These are phyloP conservation scores for Dallia pectoralis DNA, from an alignment of 2,797 vertebrate species.

Conservation along the genomic window DNA sequence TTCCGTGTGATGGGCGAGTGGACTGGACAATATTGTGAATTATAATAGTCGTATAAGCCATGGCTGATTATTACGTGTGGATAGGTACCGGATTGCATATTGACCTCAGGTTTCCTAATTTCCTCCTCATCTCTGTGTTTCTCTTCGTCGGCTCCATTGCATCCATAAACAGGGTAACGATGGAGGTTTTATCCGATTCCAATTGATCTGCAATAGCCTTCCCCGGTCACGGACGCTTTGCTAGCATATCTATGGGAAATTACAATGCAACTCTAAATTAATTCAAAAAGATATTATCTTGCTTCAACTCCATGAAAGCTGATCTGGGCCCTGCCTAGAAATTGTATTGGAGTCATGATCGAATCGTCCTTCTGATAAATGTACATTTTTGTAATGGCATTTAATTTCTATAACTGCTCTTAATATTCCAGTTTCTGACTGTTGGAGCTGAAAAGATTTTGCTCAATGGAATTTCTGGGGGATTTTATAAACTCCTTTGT, in stretches of 20 bases:
- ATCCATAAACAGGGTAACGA: constrained; percentile 23
- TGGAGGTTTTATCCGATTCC: constrained; percentile 26
- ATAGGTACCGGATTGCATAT: constrained; percentile 39
- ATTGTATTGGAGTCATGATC: not conserved
- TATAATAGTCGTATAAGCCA: constrained; percentile 23
- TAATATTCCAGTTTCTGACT: not conserved
- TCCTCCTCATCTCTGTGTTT: constrained; percentile 14
- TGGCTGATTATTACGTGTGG: constrained; percentile 19
- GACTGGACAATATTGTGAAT: not conserved
- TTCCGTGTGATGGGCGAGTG: not conserved
- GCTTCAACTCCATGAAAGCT: constrained; percentile 16
- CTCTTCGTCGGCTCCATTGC: constrained; percentile 5
- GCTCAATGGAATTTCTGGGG: not conserved
- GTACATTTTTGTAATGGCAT: not conserved
- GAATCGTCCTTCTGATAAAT: constrained; percentile 12
- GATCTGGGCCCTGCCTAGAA: constrained; percentile 8
- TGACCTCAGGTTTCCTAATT: constrained; percentile 31
- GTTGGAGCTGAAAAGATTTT: not conserved
- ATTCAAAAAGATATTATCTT: constrained; percentile 22
- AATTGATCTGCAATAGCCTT: constrained; percentile 8
- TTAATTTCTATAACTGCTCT: not conserved
- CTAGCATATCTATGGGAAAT: constrained; percentile 3
- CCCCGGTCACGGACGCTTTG: constrained; percentile 1
- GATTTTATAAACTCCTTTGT: not conserved
- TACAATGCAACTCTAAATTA: not conserved